A percentile compares a stretch with the other conserved stretches of the same genome.
Evolutionary conservation across 1,140 invertebrate genomes (phyloP).

Genomic region (Mesaphorura yosii): DNA sequence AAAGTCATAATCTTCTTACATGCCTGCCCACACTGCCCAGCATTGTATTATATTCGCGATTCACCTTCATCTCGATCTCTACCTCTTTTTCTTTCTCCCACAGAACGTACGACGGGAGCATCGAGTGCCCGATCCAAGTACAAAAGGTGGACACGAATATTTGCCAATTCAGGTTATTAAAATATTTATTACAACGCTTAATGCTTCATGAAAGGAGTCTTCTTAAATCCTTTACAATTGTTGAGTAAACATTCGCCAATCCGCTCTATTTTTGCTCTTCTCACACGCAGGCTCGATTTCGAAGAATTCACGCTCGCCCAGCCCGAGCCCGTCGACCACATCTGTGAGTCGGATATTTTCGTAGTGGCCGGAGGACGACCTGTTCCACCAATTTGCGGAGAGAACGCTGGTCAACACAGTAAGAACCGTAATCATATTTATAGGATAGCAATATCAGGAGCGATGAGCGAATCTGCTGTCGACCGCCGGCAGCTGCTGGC

Average conservation of each 20-base stretch:
- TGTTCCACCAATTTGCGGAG: conserved; percentile 33
- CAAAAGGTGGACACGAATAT: conserved; percentile 61
- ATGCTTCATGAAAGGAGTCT: neutral
- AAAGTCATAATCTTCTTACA: conserved; percentile 19
- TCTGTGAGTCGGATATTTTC: conserved; percentile 32
- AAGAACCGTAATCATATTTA: conserved; percentile 16
- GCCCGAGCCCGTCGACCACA: conserved; percentile 32
- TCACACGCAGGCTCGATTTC: conserved; percentile 30
- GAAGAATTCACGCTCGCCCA: conserved; percentile 32
- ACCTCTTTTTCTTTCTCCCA: no score
- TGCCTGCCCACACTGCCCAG: conserved; percentile 31
- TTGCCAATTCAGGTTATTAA: conserved; percentile 60
- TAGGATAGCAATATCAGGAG: no score
- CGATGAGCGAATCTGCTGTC: no score
- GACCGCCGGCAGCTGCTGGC: no score
- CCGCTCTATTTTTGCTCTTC: neutral
- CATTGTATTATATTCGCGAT: no score
- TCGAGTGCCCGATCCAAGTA: conserved; percentile 69
- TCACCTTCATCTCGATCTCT: no score
- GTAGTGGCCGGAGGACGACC: conserved; percentile 30
- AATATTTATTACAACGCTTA: neutral
- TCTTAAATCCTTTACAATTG: neutral
- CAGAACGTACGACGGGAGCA: conserved; percentile 57
- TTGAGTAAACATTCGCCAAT: no score
- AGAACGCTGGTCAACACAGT: conserved; percentile 34